Percentiles rank a stretch among this genome's conserved stretches.
Conservation (phyloP, 2,888 invertebrate genomes). For the Meiosimyza platycephala region DNA sequence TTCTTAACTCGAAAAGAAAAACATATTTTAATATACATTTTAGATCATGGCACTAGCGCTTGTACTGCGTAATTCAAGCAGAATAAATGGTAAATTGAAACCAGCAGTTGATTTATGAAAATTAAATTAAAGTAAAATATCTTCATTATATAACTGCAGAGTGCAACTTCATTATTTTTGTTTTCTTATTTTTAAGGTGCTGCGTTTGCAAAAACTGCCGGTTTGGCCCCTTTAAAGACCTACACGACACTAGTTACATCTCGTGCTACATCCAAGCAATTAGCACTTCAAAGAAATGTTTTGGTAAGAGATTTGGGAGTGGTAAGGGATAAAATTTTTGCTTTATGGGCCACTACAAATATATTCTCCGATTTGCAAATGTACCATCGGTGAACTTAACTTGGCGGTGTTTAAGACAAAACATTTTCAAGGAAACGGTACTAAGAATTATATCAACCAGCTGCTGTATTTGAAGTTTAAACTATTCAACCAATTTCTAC, state of each 20-base stretch:
- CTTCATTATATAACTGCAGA: conserved; percentile 57
- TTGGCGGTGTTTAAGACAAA: too few species aligned
- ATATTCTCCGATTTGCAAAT: too few species aligned
- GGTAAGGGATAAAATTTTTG: background rate
- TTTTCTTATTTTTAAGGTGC: conserved; percentile 32
- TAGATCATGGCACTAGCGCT: conserved; percentile 56
- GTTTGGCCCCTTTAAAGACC: conserved; percentile 55
- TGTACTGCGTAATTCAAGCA: conserved; percentile 56
- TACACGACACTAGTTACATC: conserved; percentile 52
- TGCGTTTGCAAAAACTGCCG: conserved; percentile 51
- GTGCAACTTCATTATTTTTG: conserved; percentile 24
- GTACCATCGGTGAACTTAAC: too few species aligned
- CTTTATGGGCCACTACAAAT: background rate
- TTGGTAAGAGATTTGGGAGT: conserved; percentile 47
- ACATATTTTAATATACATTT: conserved; percentile 20
- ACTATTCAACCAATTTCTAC: too few species aligned
- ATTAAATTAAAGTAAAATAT: conserved; percentile 25
- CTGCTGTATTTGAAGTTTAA: too few species aligned
- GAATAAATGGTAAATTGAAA: conserved; percentile 56
- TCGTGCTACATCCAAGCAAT: conserved; percentile 42
- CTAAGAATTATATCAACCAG: too few species aligned
- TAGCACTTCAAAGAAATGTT: conserved; percentile 51
- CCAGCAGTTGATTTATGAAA: background rate
- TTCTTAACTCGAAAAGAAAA: too few species aligned
- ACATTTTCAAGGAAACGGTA: too few species aligned